Base-by-base conservation (phyloP, 2,113 vertebrate genomes). In the Plectropomus leopardus region DNA sequence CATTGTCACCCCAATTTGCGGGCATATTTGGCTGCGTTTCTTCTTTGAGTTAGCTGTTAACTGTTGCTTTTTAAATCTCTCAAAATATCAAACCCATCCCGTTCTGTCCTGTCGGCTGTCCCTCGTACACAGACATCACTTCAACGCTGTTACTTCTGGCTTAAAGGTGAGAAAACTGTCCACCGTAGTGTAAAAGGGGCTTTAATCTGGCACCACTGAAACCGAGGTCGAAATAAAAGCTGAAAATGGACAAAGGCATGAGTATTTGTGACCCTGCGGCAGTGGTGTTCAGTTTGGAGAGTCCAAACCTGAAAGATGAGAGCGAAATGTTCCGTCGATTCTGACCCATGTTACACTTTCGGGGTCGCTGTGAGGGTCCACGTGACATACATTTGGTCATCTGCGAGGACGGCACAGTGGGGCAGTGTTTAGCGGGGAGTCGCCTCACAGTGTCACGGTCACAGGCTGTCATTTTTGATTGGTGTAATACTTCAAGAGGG, bases 391-490 rank as follows among this genome's bases (percentile, higher is more conserved):
- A 51, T n/a, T 14, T 72, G n/a, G 55, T 50, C 70, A 32, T n/a
- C 45, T 32, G 42, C 1, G 34, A 69, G 50, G 30, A 17, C 40
- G 24, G 42, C 34, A 55, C 21, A 42, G 59, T 45, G 16, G 68
- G 53, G 54, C 70, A 45, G 69, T 67, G 44, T 57, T 44, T 24
- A 32, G 61, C 3, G n/a, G 34, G 51, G 50, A n/a, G 59, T 60
- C 54, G 21, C 48, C 63, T 80, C 71, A 81, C 78, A 68, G 67
- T 66, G 70, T 54, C 70, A 53, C 10, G 78, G 78, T 69, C 76
- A 57, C 36, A 55, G 28, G 57, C 45, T 45, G 24, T 70, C 45
- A 36, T 47, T 64, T 74, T 17, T 70, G 23, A 65, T 48, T 78
- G 42, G 69, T 30, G 32, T 13, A 24, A 32, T 63, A 71, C 4